A percentile compares a stretch with the other conserved stretches of the same genome.
phyloP scores from a whole-genome alignment of 2,888 invertebrate genomes.

The Philaethria dido region DNA sequence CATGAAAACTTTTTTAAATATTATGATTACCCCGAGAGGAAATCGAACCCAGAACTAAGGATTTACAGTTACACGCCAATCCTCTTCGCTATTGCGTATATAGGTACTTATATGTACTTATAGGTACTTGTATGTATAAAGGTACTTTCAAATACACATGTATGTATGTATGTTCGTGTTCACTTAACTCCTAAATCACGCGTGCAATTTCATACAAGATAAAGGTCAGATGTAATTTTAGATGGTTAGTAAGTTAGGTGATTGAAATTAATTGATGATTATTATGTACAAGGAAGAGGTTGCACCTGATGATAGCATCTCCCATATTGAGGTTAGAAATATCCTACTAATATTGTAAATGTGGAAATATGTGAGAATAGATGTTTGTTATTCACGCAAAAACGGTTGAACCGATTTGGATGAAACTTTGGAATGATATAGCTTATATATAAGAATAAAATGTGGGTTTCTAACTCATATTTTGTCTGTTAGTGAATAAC shows the following conservation, averaged over 20 bases:
- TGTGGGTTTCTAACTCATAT: no score
- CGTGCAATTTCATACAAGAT: conserved; percentile 26
- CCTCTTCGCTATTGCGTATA: neutral
- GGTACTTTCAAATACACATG: neutral
- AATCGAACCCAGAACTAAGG: no score
- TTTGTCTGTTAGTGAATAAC: no score
- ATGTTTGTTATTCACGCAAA: no score
- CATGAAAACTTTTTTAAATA: no score
- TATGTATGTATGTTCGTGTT: neutral
- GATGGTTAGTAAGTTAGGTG: conserved; percentile 31
- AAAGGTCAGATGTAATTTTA: conserved; percentile 33
- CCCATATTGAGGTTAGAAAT: neutral
- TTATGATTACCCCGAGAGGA: no score
- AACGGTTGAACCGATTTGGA: no score
- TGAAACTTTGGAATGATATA: no score
- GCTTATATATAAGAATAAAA: no score
- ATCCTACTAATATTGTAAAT: no score
- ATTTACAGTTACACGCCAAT: neutral
- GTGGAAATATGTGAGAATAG: no score
- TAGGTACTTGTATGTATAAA: no score
- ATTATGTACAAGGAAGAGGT: conserved; percentile 42
- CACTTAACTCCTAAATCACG: conserved; percentile 21
- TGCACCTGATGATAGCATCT: conserved; percentile 33
- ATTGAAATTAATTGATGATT: conserved; percentile 42
- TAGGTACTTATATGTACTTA: neutral